Percentiles rank a stretch among this genome's conserved stretches.
Conservation (phyloP, 2,797 vertebrate genomes). For the Remorina albescens region DNA sequence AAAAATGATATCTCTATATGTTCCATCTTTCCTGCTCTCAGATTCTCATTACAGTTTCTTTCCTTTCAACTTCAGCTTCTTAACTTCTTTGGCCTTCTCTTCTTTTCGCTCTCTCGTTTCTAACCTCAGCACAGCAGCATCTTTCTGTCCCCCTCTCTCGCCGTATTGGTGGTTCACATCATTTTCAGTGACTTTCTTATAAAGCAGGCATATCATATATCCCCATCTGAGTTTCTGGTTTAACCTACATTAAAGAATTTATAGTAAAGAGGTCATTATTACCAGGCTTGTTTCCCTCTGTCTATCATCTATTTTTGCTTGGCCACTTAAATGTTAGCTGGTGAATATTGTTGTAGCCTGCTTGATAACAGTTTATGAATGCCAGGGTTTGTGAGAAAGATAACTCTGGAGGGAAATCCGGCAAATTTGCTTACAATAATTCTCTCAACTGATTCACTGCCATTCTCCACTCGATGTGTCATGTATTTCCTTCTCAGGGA, state of each 20-base stretch:
- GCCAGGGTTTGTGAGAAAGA: not conserved
- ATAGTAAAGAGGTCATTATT: not conserved
- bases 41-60: not conserved
- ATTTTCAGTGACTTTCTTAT: conserved; percentile 1
- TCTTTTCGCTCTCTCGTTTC: conserved; percentile 9
- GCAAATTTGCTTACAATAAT: conserved; percentile 22
- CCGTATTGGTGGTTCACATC: not conserved
- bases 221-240: conserved; percentile 5
- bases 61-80: conserved; percentile 34
- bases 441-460: conserved; percentile 32
- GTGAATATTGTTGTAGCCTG: not conserved
- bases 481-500: conserved; percentile 15
- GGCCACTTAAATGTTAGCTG: too few species aligned
- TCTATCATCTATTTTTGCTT: too few species aligned
- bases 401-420: not conserved
- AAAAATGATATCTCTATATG: conserved; percentile 42
- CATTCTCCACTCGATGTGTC: conserved; percentile 22
- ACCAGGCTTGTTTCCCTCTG: too few species aligned
- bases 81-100: conserved; percentile 13
- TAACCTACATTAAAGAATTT: not conserved
- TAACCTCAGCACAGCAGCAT: conserved; percentile 13
- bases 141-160: conserved; percentile 22
- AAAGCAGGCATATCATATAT: conserved; percentile 28
- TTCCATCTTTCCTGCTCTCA: conserved; percentile 9
- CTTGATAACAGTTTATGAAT: not conserved